These are phyloP conservation scores for Indicator indicator DNA, from an alignment of 2,113 vertebrate genomes.

Conservation along the genomic window DNA sequence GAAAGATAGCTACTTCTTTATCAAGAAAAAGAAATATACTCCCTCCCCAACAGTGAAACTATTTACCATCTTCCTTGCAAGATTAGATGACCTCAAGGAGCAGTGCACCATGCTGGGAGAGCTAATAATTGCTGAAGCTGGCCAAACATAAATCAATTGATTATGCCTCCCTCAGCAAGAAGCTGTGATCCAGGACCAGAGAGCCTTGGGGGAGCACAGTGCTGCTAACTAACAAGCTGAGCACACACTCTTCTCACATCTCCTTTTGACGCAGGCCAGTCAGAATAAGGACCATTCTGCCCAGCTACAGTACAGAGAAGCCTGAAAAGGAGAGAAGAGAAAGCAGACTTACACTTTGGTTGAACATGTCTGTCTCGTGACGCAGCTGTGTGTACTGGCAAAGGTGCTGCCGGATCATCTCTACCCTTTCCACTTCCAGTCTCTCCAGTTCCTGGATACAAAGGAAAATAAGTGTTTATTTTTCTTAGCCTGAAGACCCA, in stretches of 20 bases:
- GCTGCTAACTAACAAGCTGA: neutral
- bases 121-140: neutral
- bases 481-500: neutral
- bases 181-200: neutral
- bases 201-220: neutral
- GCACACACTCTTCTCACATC: neutral
- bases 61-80: neutral
- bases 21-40: neutral
- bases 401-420: conserved; percentile 95
- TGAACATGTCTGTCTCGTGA: conserved; percentile 99
- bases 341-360: conserved; percentile 92
- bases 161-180: neutral
- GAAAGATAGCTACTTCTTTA: neutral
- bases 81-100: neutral
- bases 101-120: neutral
- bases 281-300: rapidly evolving
- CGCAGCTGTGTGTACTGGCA: conserved; percentile 95
- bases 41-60: neutral
- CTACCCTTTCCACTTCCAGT: conserved; percentile 93
- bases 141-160: neutral
- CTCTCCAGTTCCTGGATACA: conserved; percentile 91
- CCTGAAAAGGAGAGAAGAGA: neutral
- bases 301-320: neutral
- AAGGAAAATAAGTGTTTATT: neutral
- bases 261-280: neutral